Evolutionary conservation across 2,797 vertebrate species (phyloP).

Genomic region (Picus viridis): DNA sequence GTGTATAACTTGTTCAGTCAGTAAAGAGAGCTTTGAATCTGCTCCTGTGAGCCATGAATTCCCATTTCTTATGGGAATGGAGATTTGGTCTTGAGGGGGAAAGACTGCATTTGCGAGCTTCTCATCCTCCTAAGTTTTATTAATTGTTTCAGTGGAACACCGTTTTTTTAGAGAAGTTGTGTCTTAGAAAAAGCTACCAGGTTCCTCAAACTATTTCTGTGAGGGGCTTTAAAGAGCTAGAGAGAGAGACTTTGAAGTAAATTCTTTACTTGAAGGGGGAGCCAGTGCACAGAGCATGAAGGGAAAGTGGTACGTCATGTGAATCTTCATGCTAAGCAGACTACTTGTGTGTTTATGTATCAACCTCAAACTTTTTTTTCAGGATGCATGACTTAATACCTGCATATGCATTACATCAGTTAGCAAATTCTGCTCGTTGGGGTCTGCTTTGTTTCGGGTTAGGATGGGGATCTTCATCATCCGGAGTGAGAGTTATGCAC

Average conservation of each 20-base stretch:
- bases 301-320: neutral
- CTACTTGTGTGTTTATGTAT: slow-evolving; percentile 23
- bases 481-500: slow-evolving; percentile 10
- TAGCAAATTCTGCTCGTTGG: slow-evolving; percentile 18
- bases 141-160: neutral
- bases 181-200: neutral
- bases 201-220: neutral
- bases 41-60: neutral
- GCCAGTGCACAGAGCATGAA: neutral
- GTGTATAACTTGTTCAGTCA: neutral
- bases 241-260: neutral
- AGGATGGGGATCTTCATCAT: slow-evolving; percentile 27
- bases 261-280: neutral
- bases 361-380: neutral
- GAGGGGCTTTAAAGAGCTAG: neutral
- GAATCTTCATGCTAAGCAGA: slow-evolving; percentile 12
- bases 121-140: neutral
- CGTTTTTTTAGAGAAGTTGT: neutral
- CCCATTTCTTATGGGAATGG: neutral
- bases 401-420: slow-evolving; percentile 49
- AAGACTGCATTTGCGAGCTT: neutral
- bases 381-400: neutral
- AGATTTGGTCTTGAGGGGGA: neutral
- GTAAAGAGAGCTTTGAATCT: neutral
- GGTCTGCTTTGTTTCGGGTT: slow-evolving; percentile 55